These are phyloP conservation scores for Australoheros scitulus DNA, from an alignment of 2,113 vertebrate genomes.

Conservation along the genomic window DNA sequence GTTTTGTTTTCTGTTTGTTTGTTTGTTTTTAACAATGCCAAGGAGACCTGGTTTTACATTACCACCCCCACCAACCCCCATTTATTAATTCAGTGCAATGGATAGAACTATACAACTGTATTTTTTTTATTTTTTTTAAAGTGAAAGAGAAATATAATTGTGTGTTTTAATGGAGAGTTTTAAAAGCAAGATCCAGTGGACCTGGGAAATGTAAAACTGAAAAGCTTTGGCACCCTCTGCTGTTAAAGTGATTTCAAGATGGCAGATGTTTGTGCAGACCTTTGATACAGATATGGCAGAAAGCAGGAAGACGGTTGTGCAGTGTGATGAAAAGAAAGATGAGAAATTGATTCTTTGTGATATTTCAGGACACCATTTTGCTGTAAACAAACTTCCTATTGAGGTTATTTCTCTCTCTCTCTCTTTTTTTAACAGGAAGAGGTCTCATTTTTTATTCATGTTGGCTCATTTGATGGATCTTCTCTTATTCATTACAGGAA, in stretches of 20 bases:
- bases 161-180: slow-evolving; percentile 33
- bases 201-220: slow-evolving; percentile 64
- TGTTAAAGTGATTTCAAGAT: slow-evolving; percentile 77
- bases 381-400: slow-evolving; percentile 6
- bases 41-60: slow-evolving; percentile 14
- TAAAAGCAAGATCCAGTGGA: slow-evolving; percentile 32
- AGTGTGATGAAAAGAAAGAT: slow-evolving; percentile 19
- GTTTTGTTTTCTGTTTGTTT: slow-evolving; percentile 2
- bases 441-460: background rate
- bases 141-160: slow-evolving; percentile 39
- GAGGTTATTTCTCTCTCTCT: background rate
- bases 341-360: slow-evolving; percentile 16
- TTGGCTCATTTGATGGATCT: slow-evolving; percentile 12
- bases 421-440: background rate
- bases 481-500: slow-evolving; percentile 10
- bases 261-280: slow-evolving; percentile 59
- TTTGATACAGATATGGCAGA: slow-evolving; percentile 49
- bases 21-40: slow-evolving; percentile 20
- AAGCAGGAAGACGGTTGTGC: slow-evolving; percentile 31
- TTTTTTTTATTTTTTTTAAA: slow-evolving; percentile 16
- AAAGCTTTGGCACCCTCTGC: slow-evolving; percentile 87
- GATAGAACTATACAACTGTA: background rate
- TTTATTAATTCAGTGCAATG: background rate
- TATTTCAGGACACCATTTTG: slow-evolving; percentile 18
- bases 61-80: background rate